Conservation (phyloP, 2,113 vertebrate species). For the Pollachius pollachius region DNA sequence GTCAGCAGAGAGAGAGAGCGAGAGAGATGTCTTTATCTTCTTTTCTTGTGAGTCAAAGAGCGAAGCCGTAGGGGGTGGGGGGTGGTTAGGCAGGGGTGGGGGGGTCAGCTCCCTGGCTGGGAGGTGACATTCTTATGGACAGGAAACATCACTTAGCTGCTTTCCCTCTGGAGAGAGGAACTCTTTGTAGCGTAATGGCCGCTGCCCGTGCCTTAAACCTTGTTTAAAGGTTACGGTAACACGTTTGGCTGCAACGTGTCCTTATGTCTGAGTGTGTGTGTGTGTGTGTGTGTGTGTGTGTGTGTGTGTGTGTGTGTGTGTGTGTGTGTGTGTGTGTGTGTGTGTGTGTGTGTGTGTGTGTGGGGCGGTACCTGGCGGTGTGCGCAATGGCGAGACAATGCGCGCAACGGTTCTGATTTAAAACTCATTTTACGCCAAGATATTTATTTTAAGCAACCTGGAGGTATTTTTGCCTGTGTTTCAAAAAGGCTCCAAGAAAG, state of each 20-base stretch:
- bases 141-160: constrained; percentile 66
- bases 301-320: background rate
- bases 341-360: background rate
- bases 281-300: constrained; percentile 1
- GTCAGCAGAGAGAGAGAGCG: constrained; percentile 49
- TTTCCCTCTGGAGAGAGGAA: constrained; percentile 57
- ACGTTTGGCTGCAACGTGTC: background rate
- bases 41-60: background rate
- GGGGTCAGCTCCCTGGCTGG: constrained; percentile 46
- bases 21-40: constrained; percentile 41
- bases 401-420: constrained; percentile 25
- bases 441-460: constrained; percentile 48
- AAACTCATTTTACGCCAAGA: constrained; percentile 15
- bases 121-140: constrained; percentile 46
- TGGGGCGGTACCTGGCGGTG: too few species aligned
- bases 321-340: background rate
- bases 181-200: constrained; percentile 49
- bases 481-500: too few species aligned
- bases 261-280: background rate
- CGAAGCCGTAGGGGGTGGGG: constrained; percentile 29
- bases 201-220: constrained; percentile 39
- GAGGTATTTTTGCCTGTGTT: constrained; percentile 1
- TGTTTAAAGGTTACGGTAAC: constrained; percentile 51
- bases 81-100: constrained; percentile 23
- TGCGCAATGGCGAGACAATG: constrained; percentile 21